Evolutionary conservation across 1,140 invertebrate genomes (phyloP), one percentile per base, ranked within the genome.

Genomic region (Papilio xuthus): DNA sequence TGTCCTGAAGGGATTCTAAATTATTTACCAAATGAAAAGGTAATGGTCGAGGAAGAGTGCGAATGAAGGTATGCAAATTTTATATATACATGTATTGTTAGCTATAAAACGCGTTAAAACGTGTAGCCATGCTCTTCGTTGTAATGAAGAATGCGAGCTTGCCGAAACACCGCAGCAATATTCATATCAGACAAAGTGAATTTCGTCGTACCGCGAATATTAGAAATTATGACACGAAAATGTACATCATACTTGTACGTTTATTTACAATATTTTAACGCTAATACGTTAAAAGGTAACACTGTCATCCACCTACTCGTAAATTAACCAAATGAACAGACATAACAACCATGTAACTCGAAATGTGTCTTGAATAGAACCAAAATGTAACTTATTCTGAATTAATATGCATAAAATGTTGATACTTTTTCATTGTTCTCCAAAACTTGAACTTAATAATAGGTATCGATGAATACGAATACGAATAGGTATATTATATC

Each of bases 1-100:
- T 82, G 88, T 91, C 91, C 90, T 93, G 86, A 88, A 90, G 92
- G 92, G 88, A 86, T 88, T 85, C 88, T 93, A 93, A 93, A 93
- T 93, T 93, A 93, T 93, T 93, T 93, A 92, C 91, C 90, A 92
- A 93, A 93, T 93, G 90, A 91, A 92, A 91, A 93, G 92, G 92
- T 93, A 93, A 93, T 93, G 92, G 92, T 86, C 86, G 86, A 86
- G 85, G 89, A 93, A 88, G 90, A 91, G 91, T 93, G 90, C 88
- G 90, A 90, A 94, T 93, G 90, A 90, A 91, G 84, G 90, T 93
- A 93, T 94, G 92, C 90, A 94, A 94, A 94, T 92, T 92, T 94
- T 91, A 93, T 67, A 13, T 93, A 92, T 91, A 85, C 90, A 85
- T 86, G 86, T 89, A 92, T 92, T 89, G 89, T 89, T 81, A 77